Percentiles rank a stretch among this genome's conserved stretches.
phyloP scores from a whole-genome alignment of 2,113 vertebrate species.

The Corythaeola cristata region DNA sequence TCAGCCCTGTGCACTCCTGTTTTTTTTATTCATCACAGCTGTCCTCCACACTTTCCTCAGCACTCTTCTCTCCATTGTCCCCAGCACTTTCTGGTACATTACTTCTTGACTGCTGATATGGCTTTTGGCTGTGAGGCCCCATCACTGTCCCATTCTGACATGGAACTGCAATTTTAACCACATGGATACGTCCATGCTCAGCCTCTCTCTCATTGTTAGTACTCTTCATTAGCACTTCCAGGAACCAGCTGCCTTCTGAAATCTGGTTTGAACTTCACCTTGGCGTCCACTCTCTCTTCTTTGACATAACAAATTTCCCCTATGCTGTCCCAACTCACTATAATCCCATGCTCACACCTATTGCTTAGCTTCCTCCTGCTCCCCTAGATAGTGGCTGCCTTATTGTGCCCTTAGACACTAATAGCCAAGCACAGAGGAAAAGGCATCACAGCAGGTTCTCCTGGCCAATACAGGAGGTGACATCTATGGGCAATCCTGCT shows the following conservation, averaged over 20 bases:
- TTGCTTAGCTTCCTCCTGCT: neutral
- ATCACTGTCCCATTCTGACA: neutral
- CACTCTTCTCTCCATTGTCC: neutral
- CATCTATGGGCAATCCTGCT: neutral
- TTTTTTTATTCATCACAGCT: neutral
- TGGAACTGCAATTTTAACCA: neutral
- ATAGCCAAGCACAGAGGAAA: neutral
- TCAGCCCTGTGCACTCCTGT: neutral
- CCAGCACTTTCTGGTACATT: neutral
- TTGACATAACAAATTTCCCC: neutral
- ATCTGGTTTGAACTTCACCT: neutral
- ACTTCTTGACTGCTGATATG: neutral
- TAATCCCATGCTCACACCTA: neutral
- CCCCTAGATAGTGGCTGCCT: neutral
- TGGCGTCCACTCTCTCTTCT: neutral
- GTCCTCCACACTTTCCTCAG: neutral
- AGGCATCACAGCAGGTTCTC: neutral
- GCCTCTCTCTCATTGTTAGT: neutral
- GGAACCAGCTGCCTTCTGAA: neutral
- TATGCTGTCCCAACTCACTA: neutral
- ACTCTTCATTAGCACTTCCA: neutral
- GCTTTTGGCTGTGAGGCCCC: neutral
- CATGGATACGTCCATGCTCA: neutral
- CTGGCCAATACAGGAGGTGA: neutral
- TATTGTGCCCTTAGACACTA: neutral